Base-by-base conservation (phyloP, 2,888 invertebrate species). In the Strigamia transsilvanica region DNA sequence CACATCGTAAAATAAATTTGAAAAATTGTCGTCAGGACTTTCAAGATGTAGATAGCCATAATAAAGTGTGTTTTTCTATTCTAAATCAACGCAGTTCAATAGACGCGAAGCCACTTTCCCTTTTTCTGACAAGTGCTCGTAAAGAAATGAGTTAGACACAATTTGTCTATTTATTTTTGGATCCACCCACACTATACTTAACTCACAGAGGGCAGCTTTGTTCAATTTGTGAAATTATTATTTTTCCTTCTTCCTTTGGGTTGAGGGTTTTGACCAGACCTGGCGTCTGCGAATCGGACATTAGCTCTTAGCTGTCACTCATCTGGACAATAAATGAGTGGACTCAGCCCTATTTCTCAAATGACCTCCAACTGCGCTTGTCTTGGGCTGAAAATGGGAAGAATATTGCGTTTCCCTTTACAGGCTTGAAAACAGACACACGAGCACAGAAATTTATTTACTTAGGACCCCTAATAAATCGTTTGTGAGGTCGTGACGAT, bases 311-410 rank as follows among this genome's bases (percentile, higher is more conserved):
- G 73, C 73, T 73, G 73, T 73, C 73, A 73, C 32, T 73, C 73
- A 73, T 73, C n/a, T 32, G 73, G 73, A 73, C 73, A 73, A 73
- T 73, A 73, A 73, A 73, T 73, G 73, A 73, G n/a, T 73, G 73
- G 73, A 73, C 73, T 56, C 27, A 12, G 73, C 73, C 73, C 73
- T 32, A 73, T 73, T 27, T 27, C 32, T 73, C 9, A 23, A 23
- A 73, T 73, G 73, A 73, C 73, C 73, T 73, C 73, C 73, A 27
- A 32, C 73, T 27, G 73, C 2, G 73, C 73, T 46, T 73, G 73
- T 73, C 73, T 27, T 32, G 51, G 12, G n/a, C 12, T 51, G 51
- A 27, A 73, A 56, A 9, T 56, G 56, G 56, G 56, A 56, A 56
- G 56, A 56, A 56, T 56, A 56, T 56, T 56, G 56, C 56, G n/a